These are phyloP conservation scores for Oryzias celebensis DNA, from an alignment of 2,113 vertebrate species.

Conservation along the genomic window DNA sequence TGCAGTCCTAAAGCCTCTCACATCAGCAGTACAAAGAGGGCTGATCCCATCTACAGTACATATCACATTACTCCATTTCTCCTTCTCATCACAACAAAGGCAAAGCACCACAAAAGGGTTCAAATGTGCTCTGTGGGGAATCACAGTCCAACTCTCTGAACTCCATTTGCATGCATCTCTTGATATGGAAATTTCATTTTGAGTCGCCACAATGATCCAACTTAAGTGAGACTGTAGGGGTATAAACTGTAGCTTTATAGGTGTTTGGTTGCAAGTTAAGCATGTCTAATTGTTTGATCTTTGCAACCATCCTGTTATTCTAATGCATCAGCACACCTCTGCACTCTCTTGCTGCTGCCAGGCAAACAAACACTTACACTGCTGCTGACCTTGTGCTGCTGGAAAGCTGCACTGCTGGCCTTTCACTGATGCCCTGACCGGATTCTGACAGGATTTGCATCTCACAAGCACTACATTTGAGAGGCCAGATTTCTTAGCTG, in stretches of 20 bases:
- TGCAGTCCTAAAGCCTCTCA: neutral
- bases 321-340: conserved; percentile 58
- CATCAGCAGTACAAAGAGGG: conserved; percentile 24
- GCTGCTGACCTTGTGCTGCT: conserved; percentile 59
- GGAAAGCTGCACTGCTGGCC: conserved; percentile 25
- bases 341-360: conserved; percentile 32
- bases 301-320: conserved; percentile 42
- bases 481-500: conserved; percentile 8
- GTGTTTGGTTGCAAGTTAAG: conserved; percentile 2
- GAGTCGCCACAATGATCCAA: neutral
- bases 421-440: conserved; percentile 26
- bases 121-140: conserved; percentile 19
- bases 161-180: conserved; percentile 28
- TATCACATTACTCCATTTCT: conserved; percentile 35
- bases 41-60: conserved; percentile 9
- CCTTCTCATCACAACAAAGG: conserved; percentile 20
- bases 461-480: conserved; percentile 18
- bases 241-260: conserved; percentile 9
- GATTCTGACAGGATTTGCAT: conserved; percentile 17
- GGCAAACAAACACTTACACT: conserved; percentile 46
- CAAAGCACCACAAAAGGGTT: conserved; percentile 13
- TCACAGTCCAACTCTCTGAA: conserved; percentile 16
- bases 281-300: conserved; percentile 21
- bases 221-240: neutral
- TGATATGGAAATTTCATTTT: conserved; percentile 1